These are phyloP conservation scores for Athalia rosae DNA, from an alignment of 2,888 invertebrate species.

Conservation along the genomic window DNA sequence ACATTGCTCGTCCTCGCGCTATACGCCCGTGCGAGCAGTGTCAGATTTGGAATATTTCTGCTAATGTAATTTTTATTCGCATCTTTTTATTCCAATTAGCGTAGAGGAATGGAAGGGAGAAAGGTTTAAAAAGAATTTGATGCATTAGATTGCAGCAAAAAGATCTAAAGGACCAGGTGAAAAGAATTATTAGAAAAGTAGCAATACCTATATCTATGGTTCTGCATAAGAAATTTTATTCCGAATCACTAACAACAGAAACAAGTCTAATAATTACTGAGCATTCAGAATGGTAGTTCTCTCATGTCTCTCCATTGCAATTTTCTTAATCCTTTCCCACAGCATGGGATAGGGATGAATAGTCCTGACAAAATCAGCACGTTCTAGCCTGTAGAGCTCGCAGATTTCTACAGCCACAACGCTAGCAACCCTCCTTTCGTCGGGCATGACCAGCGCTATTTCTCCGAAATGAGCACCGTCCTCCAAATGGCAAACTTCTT, in stretches of 20 bases:
- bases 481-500: constrained; percentile 70
- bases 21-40: no score
- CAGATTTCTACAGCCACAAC: constrained; percentile 72
- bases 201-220: no score
- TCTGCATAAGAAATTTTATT: neutral
- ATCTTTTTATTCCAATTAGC: no score
- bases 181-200: no score
- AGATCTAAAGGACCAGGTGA: no score
- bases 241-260: neutral
- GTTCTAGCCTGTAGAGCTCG: constrained; percentile 70
- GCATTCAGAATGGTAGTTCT: constrained; percentile 65
- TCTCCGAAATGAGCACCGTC: constrained; percentile 74
- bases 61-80: no score
- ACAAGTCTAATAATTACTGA: constrained; percentile 49
- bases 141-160: no score
- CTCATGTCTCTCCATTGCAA: constrained; percentile 68
- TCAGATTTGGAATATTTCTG: no score
- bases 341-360: constrained; percentile 70
- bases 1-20: no score
- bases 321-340: constrained; percentile 70
- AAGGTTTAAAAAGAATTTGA: no score
- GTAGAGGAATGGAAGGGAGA: no score
- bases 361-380: constrained; percentile 68
- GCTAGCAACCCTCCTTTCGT: constrained; percentile 69
- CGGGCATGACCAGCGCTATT: constrained; percentile 71